Conservation (phyloP, 1,140 invertebrate genomes). For the Oscheius sp. region DNA sequence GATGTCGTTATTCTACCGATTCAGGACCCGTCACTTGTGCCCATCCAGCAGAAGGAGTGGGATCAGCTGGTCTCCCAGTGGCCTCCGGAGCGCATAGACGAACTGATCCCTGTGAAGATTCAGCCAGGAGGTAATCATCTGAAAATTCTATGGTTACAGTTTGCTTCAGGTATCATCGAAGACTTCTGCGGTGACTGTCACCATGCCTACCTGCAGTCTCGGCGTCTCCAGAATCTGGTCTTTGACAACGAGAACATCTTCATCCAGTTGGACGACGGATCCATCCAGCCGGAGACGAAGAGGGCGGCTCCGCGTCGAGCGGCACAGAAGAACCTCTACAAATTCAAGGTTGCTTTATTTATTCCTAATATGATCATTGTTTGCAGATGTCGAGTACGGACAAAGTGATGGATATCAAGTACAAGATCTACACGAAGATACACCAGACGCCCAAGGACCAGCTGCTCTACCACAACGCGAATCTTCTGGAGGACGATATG, state of each 20-base stretch:
- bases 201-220: not conserved
- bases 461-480: slow-evolving; percentile 15
- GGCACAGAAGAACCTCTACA: not conserved
- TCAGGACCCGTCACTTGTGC: not conserved
- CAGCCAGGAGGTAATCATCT: not conserved
- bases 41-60: slow-evolving; percentile 1
- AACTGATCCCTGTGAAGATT: not conserved
- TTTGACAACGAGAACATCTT: not conserved
- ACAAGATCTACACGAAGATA: slow-evolving; percentile 18
- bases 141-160: not conserved
- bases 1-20: too few relatives aligned
- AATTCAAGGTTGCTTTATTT: not conserved
- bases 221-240: not conserved
- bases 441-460: slow-evolving; percentile 27
- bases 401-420: slow-evolving; percentile 18
- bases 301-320: not conserved
- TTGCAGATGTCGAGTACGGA: slow-evolving; percentile 28
- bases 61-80: not conserved
- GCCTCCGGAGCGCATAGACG: not conserved
- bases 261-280: not conserved
- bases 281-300: not conserved
- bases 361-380: not conserved
- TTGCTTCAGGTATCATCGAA: not conserved
- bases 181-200: not conserved
- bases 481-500: slow-evolving; percentile 9